Base-by-base conservation (phyloP, 2,797 vertebrate genomes). In the Remorina albescens region DNA sequence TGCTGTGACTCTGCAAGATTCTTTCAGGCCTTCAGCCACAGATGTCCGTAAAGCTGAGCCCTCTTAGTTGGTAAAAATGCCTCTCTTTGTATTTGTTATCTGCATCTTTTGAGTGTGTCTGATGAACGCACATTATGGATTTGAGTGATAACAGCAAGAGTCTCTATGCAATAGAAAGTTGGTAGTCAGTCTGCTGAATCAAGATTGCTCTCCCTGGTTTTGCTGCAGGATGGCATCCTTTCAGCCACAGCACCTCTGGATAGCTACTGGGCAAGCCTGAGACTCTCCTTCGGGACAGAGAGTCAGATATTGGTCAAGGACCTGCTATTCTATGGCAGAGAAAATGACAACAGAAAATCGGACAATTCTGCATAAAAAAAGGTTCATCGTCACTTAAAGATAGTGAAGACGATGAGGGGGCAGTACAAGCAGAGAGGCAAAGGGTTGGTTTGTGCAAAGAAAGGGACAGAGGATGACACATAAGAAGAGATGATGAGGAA, bases 201-300 rank as follows among this genome's bases (percentile, higher is more conserved):
- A 55, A 76, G 73, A 80, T 78, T 69, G 47, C 54, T 50, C 56
- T 76, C 39, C 47, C 30, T 67, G 51, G 23, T 19, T 67, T 18
- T 50, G 23, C 51, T 67, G 39, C 49, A 28, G 49, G 36, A 57
- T 57, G 57, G 72, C 67, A 46, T 44, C 18, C 37, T 58, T 28
- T 80, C 73, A 79, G 72, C 61, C 66, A 80, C 74, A 74, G 71
- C 42, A 64, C 70, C 70, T 67, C 21, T 67, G 49, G 28, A 57
- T 25, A 36, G 42, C 15, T 62, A 44, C 7, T 39, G 53, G 55
- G 23, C 9, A 37, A 16, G 39, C 10, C 12, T 4, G 49, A 36
- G 42, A 25, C 46, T 78, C 74, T 15, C 54, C 71, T 67, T 32
- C 41, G 46, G 55, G 71, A 74, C 64, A 55, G 53, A 64, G 71